These are phyloP conservation scores for Catharus bicknelli DNA, from an alignment of 2,113 vertebrate species.

Conservation along the genomic window DNA sequence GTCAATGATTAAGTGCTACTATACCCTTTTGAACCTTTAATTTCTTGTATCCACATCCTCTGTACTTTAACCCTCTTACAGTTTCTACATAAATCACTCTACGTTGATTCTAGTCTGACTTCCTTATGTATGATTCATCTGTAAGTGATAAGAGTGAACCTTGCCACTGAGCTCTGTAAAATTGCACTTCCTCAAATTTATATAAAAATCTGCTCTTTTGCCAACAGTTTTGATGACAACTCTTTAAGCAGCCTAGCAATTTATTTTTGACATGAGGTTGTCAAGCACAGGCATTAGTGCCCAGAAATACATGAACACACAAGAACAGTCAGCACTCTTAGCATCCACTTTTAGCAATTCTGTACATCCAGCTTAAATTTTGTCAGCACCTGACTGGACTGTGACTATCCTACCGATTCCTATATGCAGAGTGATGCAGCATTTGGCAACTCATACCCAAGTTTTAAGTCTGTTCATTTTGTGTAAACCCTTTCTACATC, in stretches of 20 bases:
- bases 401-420: rapidly evolving
- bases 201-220: background rate
- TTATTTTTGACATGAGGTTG: background rate
- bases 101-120: background rate
- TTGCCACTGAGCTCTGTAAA: background rate
- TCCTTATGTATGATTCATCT: background rate
- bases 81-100: background rate
- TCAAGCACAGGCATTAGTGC: background rate
- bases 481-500: background rate
- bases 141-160: background rate
- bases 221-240: background rate
- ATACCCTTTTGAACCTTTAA: background rate
- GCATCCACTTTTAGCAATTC: background rate
- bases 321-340: background rate
- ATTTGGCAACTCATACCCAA: background rate
- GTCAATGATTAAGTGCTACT: background rate
- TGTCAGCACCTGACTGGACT: background rate
- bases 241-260: background rate
- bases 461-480: background rate
- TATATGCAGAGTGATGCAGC: background rate
- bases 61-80: background rate
- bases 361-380: background rate
- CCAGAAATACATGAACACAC: background rate
- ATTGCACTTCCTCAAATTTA: background rate
- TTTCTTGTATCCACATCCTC: background rate